These are phyloP conservation scores for Tyrophagus putrescentiae DNA, from an alignment of 1,140 invertebrate species.

Conservation along the genomic window DNA sequence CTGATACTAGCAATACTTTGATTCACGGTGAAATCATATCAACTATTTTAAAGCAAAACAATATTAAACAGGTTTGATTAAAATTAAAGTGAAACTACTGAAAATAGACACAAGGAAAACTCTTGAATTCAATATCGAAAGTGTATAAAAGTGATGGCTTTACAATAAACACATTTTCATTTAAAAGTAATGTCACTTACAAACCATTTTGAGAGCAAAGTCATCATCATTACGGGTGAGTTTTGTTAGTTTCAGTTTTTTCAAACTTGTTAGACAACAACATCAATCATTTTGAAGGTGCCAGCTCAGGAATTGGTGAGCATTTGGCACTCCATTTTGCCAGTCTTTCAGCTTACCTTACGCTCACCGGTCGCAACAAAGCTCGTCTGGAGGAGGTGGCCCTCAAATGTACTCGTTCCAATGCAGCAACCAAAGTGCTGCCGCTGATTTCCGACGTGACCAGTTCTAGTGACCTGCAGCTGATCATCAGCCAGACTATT, in stretches of 20 bases:
- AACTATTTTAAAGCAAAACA: no score
- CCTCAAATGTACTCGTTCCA: neutral
- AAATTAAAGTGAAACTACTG: no score
- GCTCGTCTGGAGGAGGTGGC: neutral
- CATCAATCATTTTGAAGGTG: constrained; percentile 11
- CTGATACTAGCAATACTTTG: no score
- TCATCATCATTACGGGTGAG: constrained; percentile 17
- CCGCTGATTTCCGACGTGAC: constrained; percentile 26
- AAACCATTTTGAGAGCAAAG: constrained; percentile 17
- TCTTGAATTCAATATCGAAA: no score
- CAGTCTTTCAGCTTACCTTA: neutral
- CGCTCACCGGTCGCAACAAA: constrained; percentile 19
- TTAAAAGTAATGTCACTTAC: constrained; percentile 15
- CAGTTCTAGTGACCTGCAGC: constrained; percentile 23
- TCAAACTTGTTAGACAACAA: neutral
- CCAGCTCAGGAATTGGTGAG: constrained; percentile 20
- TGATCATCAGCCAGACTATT: neutral
- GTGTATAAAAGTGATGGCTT: no score
- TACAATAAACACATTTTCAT: no score
- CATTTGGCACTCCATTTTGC: constrained; percentile 17
- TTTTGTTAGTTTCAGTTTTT: constrained; percentile 3
- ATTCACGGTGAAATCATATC: no score
- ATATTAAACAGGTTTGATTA: no score
- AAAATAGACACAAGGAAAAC: no score
- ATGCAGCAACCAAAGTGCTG: neutral